Evolutionary conservation across 2,797 vertebrate species (phyloP).

Genomic region (Poliocrania exsul): DNA sequence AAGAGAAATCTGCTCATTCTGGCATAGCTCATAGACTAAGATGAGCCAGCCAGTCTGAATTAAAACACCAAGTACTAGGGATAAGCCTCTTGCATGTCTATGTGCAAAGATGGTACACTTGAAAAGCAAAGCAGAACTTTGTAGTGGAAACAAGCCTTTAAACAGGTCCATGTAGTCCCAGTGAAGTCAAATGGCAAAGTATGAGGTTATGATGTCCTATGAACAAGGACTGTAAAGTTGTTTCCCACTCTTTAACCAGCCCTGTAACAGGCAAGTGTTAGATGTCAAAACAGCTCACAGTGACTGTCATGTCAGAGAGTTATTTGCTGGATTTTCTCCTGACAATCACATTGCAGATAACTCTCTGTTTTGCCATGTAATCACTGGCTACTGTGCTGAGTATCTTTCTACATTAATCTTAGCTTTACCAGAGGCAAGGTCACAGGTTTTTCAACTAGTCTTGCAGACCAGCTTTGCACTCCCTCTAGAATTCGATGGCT

Average conservation of each 20-base stretch:
- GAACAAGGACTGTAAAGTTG: background rate
- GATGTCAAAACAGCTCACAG: background rate
- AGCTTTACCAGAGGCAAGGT: background rate
- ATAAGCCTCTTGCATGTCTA: background rate
- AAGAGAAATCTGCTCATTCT: background rate
- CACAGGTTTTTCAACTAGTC: background rate
- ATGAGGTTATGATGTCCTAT: background rate
- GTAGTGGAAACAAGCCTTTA: background rate
- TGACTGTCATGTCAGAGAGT: background rate
- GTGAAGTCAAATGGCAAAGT: background rate
- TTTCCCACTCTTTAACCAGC: background rate
- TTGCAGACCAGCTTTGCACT: background rate
- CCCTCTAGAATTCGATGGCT: background rate
- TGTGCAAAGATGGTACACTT: background rate
- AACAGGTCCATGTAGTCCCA: fast-evolving
- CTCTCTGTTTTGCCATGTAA: background rate
- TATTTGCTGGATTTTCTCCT: background rate
- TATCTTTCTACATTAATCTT: background rate
- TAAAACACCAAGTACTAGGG: background rate
- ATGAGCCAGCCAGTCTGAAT: background rate
- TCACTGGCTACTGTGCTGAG: background rate
- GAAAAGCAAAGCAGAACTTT: background rate
- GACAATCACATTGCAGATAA: background rate
- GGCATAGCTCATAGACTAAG: background rate
- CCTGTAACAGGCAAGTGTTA: background rate